Evolutionary conservation across 2,797 vertebrate genomes (phyloP).

Genomic region (Artibeus jamaicensis): DNA sequence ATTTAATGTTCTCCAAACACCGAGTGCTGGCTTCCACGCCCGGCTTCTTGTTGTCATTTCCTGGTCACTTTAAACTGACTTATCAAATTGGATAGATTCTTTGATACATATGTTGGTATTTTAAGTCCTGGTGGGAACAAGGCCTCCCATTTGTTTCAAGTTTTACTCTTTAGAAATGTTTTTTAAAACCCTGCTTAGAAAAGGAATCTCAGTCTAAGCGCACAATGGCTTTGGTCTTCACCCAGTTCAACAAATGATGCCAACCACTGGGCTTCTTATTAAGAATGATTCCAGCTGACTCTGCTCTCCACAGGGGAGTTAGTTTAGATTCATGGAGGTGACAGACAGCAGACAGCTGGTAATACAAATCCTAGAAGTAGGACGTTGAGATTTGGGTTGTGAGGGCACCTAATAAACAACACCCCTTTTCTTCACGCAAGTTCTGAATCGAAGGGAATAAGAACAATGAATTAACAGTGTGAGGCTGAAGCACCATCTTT

Average conservation of each 20-base stretch:
- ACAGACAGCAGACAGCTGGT: neutral
- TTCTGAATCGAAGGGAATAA: neutral
- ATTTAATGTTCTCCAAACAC: constrained; percentile 64
- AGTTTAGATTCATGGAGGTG: constrained; percentile 19
- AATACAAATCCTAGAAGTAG: constrained; percentile 15
- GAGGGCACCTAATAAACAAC: neutral
- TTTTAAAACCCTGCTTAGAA: constrained; percentile 56
- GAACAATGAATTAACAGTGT: neutral
- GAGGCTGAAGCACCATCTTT: neutral
- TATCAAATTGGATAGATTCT: constrained; percentile 59
- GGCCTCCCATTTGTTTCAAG: constrained; percentile 69
- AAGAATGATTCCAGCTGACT: constrained; percentile 46
- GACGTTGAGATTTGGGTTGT: neutral
- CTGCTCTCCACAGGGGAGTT: constrained; percentile 22
- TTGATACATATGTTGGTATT: constrained; percentile 71
- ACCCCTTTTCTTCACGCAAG: neutral
- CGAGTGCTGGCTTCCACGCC: constrained; percentile 41
- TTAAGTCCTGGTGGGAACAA: constrained; percentile 67
- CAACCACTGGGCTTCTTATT: constrained; percentile 56
- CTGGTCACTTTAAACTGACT: constrained; percentile 54
- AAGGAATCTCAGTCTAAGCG: constrained; percentile 52
- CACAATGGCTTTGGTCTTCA: constrained; percentile 51
- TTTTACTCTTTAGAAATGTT: constrained; percentile 65
- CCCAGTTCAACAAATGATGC: constrained; percentile 18
- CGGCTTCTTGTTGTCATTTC: constrained; percentile 26